Percentiles rank a stretch among this genome's conserved stretches.
Conservation (phyloP, 1,140 invertebrate species). For the Globodera rostochiensis region DNA sequence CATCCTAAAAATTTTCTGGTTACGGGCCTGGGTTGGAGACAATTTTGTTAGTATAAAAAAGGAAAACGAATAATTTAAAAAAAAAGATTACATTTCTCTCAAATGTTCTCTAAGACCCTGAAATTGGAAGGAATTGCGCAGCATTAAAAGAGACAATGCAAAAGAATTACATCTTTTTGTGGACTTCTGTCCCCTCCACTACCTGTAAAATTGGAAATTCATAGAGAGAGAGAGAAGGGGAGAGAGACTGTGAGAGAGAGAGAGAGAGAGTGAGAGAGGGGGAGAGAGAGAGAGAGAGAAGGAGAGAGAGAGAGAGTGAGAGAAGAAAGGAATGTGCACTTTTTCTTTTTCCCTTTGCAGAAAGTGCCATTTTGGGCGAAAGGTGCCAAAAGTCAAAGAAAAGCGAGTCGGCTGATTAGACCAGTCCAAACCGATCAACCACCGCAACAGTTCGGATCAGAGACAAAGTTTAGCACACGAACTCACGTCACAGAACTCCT, state of each 20-base stretch:
- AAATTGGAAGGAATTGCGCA: background rate
- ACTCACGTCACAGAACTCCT: conserved; percentile 67
- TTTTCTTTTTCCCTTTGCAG: conserved; percentile 7
- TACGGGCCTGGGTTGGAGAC: background rate
- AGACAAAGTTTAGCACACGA: background rate
- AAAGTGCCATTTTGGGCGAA: too few relatives aligned
- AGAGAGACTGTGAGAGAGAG: background rate
- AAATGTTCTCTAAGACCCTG: conserved; percentile 64
- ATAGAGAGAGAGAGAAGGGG: background rate
- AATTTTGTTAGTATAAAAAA: conserved; percentile 4
- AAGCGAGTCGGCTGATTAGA: background rate
- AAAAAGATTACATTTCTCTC: conserved; percentile 37
- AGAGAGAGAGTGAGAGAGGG: background rate
- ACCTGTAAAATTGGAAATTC: conserved; percentile 52
- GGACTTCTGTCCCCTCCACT: conserved; percentile 63
- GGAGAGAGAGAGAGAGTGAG: background rate
- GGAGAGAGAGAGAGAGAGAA: background rate
- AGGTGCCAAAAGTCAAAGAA: conserved; percentile 11
- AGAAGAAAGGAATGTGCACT: too few relatives aligned
- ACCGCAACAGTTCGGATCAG: conserved; percentile 5
- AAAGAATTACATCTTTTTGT: conserved; percentile 57
- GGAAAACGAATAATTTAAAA: conserved; percentile 26
- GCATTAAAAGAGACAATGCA: background rate
- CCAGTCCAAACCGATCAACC: background rate
- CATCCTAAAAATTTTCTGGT: too few relatives aligned